phyloP scores from a whole-genome alignment of 2,888 invertebrate genomes.

The Sylvicola fuscatus region DNA sequence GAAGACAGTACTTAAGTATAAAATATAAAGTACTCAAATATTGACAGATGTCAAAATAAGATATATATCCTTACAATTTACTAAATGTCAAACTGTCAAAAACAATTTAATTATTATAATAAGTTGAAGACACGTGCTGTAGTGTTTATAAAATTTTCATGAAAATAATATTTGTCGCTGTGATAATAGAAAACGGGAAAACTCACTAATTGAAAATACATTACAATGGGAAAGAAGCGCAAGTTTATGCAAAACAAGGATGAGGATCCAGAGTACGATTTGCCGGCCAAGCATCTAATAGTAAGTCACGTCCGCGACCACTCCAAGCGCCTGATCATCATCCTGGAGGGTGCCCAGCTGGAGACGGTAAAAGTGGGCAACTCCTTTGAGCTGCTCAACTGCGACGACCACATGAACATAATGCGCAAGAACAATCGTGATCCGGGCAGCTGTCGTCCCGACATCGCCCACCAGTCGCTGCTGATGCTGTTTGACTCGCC shows the following conservation, averaged over 20 bases:
- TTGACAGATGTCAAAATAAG: too few relatives aligned
- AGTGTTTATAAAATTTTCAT: too few relatives aligned
- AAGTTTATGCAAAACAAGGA: conserved; percentile 29
- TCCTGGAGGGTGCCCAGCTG: conserved; percentile 84
- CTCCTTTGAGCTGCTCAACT: conserved; percentile 76
- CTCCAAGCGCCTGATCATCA: conserved; percentile 79
- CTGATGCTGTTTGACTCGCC: conserved; percentile 97
- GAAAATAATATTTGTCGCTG: too few relatives aligned
- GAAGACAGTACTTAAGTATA: too few relatives aligned
- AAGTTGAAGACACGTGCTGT: too few relatives aligned
- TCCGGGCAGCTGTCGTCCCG: conserved; percentile 78
- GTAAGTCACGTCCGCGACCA: conserved; percentile 59
- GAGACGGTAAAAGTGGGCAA: conserved; percentile 93
- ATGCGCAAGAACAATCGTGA: conserved; percentile 73
- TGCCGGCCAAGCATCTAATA: conserved; percentile 54
- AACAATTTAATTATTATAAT: too few relatives aligned
- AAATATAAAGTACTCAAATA: too few relatives aligned
- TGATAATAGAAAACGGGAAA: too few relatives aligned
- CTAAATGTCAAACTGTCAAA: too few relatives aligned
- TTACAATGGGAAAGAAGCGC: conserved; percentile 24
- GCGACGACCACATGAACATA: conserved; percentile 76
- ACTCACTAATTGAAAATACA: background rate
- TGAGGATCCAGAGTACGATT: conserved; percentile 58
- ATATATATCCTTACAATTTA: too few relatives aligned
- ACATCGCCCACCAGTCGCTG: conserved; percentile 93